Evolutionary conservation across 2,888 invertebrate species (phyloP), one percentile per base, ranked within the genome.

Genomic region (Tanypteryx hageni): DNA sequence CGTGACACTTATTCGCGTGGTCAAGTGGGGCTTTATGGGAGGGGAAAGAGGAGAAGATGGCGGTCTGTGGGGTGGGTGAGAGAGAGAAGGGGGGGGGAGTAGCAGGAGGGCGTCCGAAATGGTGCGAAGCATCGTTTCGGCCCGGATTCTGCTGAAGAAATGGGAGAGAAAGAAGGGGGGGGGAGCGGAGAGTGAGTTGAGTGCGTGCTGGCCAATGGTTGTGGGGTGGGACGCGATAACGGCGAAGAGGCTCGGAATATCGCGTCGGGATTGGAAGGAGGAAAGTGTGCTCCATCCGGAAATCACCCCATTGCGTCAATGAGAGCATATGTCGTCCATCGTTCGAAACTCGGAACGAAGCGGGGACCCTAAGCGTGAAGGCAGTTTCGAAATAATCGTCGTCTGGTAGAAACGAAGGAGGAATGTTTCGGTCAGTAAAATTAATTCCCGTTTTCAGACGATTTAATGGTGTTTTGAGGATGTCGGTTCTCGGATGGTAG

Each of bases 1-100:
- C 64, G 68, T 68, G 68, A 68, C 68, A 68, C 68, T 68, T 68
- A 68, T 68, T 68, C 68, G n/a, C 68, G 64, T 64, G 64, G 64
- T 64, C 64, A 64, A 64, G 64, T 64, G 64, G 68, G 68, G 68
- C 68, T 68, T n/a, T 68, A 68, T 68, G 68, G n/a, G 64, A 44
- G 44, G 44, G 44, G 44, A 44, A 44, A 5, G 44, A 44, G 44
- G 44, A 44, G 44, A 44, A 44, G 44, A 44, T 44, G 44, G 44
- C 44, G 44, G 44, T 44, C 44, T 1, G 44, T 44, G 44, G 44
- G 44, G 44, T 44, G 44, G 5, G 44, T 3, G 44, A 44, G 44
- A 5, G 44, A 3, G 44, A 44, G 44, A 44, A n/a, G 44, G 5
- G 44, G 5, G 44, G 5, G 44, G 44, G 44, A 44, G 44, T 3